A percentile compares a stretch with the other conserved stretches of the same genome.
Evolutionary conservation across 1,140 invertebrate genomes (phyloP).

Genomic region (Argopecten irradians): DNA sequence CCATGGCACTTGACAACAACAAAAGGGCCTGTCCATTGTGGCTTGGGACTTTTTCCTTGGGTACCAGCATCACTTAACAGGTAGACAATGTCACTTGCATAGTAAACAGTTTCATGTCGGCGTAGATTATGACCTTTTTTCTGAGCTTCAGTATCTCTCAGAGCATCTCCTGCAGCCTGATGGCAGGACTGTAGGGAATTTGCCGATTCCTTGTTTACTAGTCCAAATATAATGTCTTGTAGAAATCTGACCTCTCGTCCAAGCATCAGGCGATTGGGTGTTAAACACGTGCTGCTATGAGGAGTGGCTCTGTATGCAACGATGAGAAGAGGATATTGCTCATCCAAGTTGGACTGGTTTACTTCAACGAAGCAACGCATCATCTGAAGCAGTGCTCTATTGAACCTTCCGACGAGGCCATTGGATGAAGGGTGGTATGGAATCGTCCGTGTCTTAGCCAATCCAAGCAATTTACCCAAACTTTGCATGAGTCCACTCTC

Average conservation of each 20-base stretch:
- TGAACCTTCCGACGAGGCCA: constrained; percentile 64
- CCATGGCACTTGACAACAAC: too few relatives aligned
- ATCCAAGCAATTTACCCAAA: constrained; percentile 50
- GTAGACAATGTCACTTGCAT: too few relatives aligned
- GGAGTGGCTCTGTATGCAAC: constrained; percentile 43
- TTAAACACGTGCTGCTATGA: constrained; percentile 41
- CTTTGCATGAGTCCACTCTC: constrained; percentile 39
- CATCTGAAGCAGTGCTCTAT: constrained; percentile 53
- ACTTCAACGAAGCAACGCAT: constrained; percentile 56
- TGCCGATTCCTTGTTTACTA: too few relatives aligned
- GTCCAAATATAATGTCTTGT: constrained; percentile 31
- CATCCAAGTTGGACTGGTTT: constrained; percentile 54
- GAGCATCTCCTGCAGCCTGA: too few relatives aligned
- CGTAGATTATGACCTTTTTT: too few relatives aligned
- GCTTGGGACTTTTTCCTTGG: too few relatives aligned
- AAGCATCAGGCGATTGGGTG: constrained; percentile 57
- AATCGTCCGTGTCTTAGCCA: constrained; percentile 56
- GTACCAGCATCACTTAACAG: too few relatives aligned
- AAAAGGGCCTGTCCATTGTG: too few relatives aligned
- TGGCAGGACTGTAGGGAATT: too few relatives aligned
- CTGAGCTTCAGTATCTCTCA: too few relatives aligned
- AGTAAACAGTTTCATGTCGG: too few relatives aligned
- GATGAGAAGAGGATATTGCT: constrained; percentile 44
- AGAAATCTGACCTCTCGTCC: constrained; percentile 54
- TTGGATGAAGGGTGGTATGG: constrained; percentile 67